Base-by-base conservation (phyloP, 2,797 vertebrate genomes). In the Diceros bicornis region DNA sequence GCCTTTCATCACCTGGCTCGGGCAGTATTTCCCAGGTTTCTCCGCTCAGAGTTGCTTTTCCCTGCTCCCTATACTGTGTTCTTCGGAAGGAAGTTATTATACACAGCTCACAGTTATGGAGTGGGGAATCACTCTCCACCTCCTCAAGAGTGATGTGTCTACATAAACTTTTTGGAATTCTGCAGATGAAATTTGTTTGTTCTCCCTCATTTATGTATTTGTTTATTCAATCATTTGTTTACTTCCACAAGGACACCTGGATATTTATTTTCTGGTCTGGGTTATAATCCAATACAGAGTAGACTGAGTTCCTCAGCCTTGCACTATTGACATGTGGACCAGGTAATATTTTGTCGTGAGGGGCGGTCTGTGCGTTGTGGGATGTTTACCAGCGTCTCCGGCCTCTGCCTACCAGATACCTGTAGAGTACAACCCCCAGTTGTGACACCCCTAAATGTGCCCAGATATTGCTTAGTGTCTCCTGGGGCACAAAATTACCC, bases 51-150 rank as follows among this genome's bases (percentile, higher is more conserved):
- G 72, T 6, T 37, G 50, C 27, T 66, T 44, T 57, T 12, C 37
- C 17, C 4, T 32, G 12, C 0, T 0, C 32, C 47, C 8, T 17
- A 4, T 0, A 32, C 75, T 18, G 12, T 61, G 3, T 21, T 16
- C 68, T 57, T 10, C 23, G 41, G 32, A 50, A 37, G 50, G 37
- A 50, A 59, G n/a, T 23, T 62, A 14, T 66, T 10, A 32, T 37
- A 5, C 61, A 23, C 47, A 32, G 83, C 37, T 78, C 32, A 32
- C 82, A 68, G 1, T 34, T 34, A 1, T 18, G 0, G 3, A 71
- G 41, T 21, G 7, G 55, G 32, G 14, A 8, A 32, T 4, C 13
- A 27, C 7, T 4, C 47, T 34, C 11, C 18, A 16, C 23, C 29
- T 71, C 29, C 44, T 82, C 1, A 8, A 12, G 29, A n/a, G 32